Base-by-base conservation (phyloP, 2,888 invertebrate species). In the Unio pictorum region DNA sequence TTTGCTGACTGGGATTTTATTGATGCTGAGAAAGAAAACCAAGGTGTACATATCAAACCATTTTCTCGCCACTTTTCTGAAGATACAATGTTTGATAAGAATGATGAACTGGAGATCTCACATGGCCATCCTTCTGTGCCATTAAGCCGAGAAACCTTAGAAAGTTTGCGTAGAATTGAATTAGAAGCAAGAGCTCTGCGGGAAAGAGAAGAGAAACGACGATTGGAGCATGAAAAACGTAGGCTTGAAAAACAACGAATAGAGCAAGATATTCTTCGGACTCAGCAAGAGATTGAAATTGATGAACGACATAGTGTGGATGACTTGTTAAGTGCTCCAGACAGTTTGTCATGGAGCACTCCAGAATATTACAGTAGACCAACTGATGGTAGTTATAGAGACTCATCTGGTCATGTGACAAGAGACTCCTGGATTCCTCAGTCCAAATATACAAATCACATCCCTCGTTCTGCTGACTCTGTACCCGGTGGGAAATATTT, bases 261-360 rank as follows among this genome's bases (percentile, higher is more conserved):
- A 26, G 87, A 87, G 61, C 80, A 82, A 64, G 85, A 87, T 68
- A 83, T 84, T 68, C 77, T 78, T 69, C 83, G 81, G 18, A 86
- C 84, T 0, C 81, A 84, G 66, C 79, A 82, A 34, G 87, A 87
- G 69, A 66, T 86, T 34, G 87, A 87, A 67, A 76, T 78, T 59
- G 86, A 86, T 66, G 86, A 86, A 23, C 68, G 79, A 8, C 83
- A 85, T 64, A 85, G 85, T 75, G 79, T 86, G n/a, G 86, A 87
- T 58, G 86, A 86, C 69, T 75, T 86, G 64, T 70, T 87, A 55
- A 81, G 80, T 56, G 75, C 69, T 59, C 69, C 67, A 8, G 74
- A 72, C 34, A 66, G 63, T 56, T 58, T 67, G 4, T 65, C 67
- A 23, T 73, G 75, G 20, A 65, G 67, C 26, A 69, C 61, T 61